Percentiles rank a stretch among this genome's conserved stretches.
These are phyloP conservation scores for Molossus alvarezi DNA, from an alignment of 2,797 vertebrate genomes.

Conservation along the genomic window DNA sequence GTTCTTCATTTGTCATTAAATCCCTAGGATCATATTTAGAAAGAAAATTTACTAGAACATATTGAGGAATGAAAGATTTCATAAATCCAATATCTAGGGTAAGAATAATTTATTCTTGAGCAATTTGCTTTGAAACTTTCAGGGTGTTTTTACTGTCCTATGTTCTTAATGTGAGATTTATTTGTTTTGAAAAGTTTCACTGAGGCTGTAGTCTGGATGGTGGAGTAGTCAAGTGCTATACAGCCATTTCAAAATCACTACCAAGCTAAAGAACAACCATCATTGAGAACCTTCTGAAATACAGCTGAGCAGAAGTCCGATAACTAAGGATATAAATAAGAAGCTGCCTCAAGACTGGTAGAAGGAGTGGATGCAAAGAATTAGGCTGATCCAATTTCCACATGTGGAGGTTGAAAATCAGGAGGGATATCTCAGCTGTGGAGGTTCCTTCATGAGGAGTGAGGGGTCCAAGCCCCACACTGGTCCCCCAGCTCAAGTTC, in stretches of 20 bases:
- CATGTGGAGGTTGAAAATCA: background rate
- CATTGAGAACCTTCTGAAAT: background rate
- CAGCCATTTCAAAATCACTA: background rate
- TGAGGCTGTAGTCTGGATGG: background rate
- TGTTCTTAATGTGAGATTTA: background rate
- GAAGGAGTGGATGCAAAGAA: background rate
- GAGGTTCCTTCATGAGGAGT: background rate
- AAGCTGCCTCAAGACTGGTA: background rate
- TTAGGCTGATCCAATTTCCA: background rate
- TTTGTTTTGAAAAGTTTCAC: background rate
- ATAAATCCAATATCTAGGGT: background rate
- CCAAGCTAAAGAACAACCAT: background rate
- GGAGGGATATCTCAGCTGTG: background rate
- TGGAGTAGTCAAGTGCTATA: background rate
- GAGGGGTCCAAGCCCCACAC: background rate
- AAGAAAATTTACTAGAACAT: background rate
- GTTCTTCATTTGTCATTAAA: background rate
- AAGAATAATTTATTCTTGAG: background rate
- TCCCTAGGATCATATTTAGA: background rate
- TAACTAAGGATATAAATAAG: background rate
- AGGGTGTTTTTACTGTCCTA: background rate
- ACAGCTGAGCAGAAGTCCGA: background rate
- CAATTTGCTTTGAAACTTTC: background rate
- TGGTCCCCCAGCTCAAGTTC: background rate
- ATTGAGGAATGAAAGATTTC: background rate